Percentiles rank a stretch among this genome's conserved stretches.
Conservation (phyloP, 2,113 vertebrate species). For the Pycnonotus jocosus region DNA sequence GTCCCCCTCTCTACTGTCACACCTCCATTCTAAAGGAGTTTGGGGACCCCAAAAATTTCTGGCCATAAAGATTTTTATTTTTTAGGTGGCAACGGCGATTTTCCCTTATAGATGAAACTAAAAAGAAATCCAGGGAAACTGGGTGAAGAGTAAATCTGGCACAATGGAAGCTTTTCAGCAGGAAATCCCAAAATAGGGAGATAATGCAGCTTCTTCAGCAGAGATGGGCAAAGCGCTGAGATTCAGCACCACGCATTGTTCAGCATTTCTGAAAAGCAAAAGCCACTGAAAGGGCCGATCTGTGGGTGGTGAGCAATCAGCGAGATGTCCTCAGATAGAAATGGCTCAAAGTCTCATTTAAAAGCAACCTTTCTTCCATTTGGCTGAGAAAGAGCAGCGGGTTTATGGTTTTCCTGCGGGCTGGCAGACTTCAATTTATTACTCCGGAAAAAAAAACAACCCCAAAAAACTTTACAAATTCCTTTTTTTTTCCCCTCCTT, state of each 20-base stretch:
- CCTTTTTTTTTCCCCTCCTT: not conserved
- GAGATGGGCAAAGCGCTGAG: not conserved
- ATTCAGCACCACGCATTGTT: not conserved
- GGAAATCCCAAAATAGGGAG: not conserved
- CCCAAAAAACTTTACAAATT: not conserved
- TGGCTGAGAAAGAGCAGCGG: not conserved
- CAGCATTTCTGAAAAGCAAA: not conserved
- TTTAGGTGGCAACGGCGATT: not conserved
- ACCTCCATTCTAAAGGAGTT: not conserved
- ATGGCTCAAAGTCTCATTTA: not conserved
- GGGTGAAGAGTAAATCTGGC: not conserved
- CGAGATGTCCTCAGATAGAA: not conserved
- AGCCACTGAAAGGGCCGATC: not conserved
- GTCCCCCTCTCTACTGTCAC: not conserved
- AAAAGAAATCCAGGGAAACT: not conserved
- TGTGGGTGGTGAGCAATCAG: not conserved
- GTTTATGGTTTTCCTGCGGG: not conserved
- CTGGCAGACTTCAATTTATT: conserved; percentile 13
- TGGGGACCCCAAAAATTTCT: not conserved
- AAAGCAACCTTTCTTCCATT: not conserved
- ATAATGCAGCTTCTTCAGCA: not conserved
- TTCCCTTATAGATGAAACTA: not conserved
- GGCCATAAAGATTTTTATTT: not conserved
- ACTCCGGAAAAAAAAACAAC: not conserved
- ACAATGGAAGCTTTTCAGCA: not conserved